These are phyloP conservation scores for Montipora efflorescens DNA, from an alignment of 64 coral and sea anemone species.

Conservation along the genomic window DNA sequence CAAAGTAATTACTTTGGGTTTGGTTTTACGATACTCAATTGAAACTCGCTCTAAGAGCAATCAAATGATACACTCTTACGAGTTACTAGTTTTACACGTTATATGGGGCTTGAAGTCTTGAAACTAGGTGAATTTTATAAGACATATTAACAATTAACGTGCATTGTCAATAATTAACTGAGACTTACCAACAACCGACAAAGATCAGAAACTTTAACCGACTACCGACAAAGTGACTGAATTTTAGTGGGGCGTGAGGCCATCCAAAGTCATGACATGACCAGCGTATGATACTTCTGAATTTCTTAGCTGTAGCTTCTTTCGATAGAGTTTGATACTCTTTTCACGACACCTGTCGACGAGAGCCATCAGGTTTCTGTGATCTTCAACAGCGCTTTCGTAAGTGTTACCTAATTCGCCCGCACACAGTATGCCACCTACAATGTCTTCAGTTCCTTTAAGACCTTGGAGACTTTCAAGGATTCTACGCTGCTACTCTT, in stretches of 20 bases:
- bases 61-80: no score
- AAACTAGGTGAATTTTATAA: no score
- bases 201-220: no score
- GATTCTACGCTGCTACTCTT: slow-evolving; percentile 16
- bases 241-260: background rate
- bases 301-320: slow-evolving; percentile 27
- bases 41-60: no score
- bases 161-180: no score
- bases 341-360: background rate
- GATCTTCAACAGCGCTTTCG: slow-evolving; percentile 13
- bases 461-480: background rate
- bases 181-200: no score
- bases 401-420: background rate
- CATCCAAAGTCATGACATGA: background rate
- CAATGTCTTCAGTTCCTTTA: slow-evolving; percentile 21
- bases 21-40: no score
- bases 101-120: no score
- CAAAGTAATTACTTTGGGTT: no score
- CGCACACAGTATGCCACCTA: slow-evolving; percentile 10
- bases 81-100: no score
- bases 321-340: slow-evolving; percentile 22
- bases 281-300: background rate
- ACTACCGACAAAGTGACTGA: no score
- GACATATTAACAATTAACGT: no score
- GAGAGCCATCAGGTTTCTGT: slow-evolving; percentile 14